Conservation (phyloP, 2,888 invertebrate genomes). For the Pollenia griseotomentosa region DNA sequence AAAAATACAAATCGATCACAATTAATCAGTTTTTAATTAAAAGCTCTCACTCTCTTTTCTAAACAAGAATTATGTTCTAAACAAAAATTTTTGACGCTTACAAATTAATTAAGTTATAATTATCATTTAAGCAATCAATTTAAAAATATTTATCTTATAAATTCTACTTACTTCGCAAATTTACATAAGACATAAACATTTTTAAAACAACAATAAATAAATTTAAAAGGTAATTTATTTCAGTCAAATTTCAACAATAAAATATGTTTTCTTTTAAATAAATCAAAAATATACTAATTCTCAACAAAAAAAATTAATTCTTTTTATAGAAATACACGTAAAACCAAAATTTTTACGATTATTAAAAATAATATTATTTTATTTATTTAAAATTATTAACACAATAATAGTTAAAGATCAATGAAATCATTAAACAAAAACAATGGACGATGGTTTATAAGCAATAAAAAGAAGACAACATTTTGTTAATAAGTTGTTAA, state of each 20-base stretch:
- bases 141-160: not conserved
- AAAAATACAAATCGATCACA: conserved; percentile 30
- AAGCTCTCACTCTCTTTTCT: not conserved
- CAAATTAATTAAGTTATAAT: conserved; percentile 29
- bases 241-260: not conserved
- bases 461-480: not conserved
- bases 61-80: not conserved
- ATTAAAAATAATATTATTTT: too few relatives aligned
- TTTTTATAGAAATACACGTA: not conserved
- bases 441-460: not conserved
- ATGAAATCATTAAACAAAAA: conserved; percentile 22
- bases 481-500: not conserved
- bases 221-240: conserved; percentile 11
- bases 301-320: not conserved
- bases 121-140: not conserved
- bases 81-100: not conserved
- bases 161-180: too few relatives aligned
- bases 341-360: too few relatives aligned
- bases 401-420: conserved; percentile 8
- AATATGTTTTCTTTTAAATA: not conserved
- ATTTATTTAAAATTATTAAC: not conserved
- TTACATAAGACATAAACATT: too few relatives aligned
- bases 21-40: conserved; percentile 20
- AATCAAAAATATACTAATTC: not conserved
- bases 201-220: not conserved